Conservation (phyloP, 2,797 vertebrate genomes). For the Rhyacichthys aspro region DNA sequence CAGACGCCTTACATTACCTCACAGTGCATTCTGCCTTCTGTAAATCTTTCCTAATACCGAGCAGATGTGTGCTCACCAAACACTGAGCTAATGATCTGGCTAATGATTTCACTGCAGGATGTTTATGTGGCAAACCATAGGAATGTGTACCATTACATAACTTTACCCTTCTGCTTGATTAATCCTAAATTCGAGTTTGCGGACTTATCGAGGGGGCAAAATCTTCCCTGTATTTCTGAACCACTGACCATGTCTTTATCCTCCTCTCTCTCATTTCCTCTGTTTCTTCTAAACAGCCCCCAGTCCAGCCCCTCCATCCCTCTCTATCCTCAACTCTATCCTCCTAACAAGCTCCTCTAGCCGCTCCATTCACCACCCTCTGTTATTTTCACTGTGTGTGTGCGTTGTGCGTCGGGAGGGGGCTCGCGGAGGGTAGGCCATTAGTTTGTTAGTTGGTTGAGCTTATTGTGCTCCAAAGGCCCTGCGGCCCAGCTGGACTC, state of each 20-base stretch:
- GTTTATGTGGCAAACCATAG: constrained; percentile 16
- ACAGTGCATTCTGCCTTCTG: constrained; percentile 10
- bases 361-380: constrained; percentile 47
- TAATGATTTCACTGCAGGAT: constrained; percentile 24
- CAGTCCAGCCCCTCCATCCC: constrained; percentile 36
- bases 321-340: constrained; percentile 30
- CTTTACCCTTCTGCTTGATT: constrained; percentile 22
- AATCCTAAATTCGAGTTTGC: constrained; percentile 20
- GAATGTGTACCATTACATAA: constrained; percentile 10
- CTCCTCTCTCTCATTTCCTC: constrained; percentile 24
- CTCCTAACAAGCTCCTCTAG: constrained; percentile 55
- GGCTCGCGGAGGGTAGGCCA: constrained; percentile 54
- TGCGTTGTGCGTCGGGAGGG: constrained; percentile 23
- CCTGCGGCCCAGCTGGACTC: constrained; percentile 75
- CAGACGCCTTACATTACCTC: neutral
- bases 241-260: constrained; percentile 19
- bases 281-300: constrained; percentile 47
- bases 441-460: constrained; percentile 78
- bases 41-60: constrained; percentile 31
- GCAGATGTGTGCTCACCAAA: constrained; percentile 34
- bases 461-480: constrained; percentile 72
- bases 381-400: constrained; percentile 38
- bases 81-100: constrained; percentile 13
- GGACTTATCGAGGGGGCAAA: constrained; percentile 13
- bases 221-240: constrained; percentile 17